phyloP scores from a whole-genome alignment of 2,888 invertebrate genomes.

The Dexiosoma caninum region DNA sequence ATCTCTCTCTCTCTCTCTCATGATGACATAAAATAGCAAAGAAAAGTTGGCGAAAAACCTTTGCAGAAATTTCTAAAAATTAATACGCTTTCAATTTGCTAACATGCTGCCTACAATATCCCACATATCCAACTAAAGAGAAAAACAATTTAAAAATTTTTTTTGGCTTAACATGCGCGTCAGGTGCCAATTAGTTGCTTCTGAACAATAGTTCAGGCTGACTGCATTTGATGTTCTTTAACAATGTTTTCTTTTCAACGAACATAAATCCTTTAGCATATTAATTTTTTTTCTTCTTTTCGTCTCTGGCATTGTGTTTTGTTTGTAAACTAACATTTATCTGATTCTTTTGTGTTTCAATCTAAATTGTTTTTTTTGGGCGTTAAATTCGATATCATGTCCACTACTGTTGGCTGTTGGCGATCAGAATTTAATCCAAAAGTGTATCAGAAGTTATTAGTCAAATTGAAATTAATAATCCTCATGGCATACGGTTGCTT shows the following conservation, averaged over 20 bases:
- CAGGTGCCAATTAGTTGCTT: constrained; percentile 45
- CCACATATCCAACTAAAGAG: neutral
- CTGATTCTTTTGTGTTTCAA: neutral
- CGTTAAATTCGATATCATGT: constrained; percentile 5
- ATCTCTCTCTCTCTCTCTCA: too few species aligned
- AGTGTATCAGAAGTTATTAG: constrained; percentile 28
- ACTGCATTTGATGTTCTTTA: neutral
- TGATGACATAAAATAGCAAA: too few species aligned
- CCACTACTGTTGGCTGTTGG: neutral
- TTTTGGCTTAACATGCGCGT: neutral
- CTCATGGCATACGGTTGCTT: constrained; percentile 15
- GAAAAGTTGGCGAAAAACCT: too few species aligned
- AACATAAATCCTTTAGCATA: neutral
- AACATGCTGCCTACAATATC: neutral
- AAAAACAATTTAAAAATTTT: neutral
- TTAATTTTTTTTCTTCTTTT: neutral
- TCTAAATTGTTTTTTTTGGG: neutral
- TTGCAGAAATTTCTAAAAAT: too few species aligned
- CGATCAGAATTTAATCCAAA: constrained; percentile 4
- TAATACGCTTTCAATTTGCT: constrained; percentile 7
- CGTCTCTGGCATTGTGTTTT: too few species aligned
- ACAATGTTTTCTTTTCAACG: neutral
- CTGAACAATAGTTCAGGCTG: neutral
- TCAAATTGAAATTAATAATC: constrained; percentile 59
- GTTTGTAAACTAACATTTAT: constrained; percentile 10